These are phyloP conservation scores for Cyphomyrus discorhynchus DNA, from an alignment of 2,113 vertebrate species.

Conservation along the genomic window DNA sequence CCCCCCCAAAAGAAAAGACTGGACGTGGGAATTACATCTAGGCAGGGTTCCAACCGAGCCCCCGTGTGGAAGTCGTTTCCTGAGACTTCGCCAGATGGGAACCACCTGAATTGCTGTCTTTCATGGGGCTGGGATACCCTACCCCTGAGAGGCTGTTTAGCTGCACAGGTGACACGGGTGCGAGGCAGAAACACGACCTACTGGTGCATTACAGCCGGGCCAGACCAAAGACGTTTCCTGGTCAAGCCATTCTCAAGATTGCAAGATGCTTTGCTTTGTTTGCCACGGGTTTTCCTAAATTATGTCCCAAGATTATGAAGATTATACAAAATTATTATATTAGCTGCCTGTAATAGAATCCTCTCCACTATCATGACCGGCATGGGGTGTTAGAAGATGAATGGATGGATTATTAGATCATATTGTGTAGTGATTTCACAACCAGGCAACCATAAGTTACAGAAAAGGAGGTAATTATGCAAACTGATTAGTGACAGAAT, in stretches of 20 bases:
- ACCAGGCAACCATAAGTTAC: background rate
- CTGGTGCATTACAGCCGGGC: background rate
- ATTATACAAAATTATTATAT: background rate
- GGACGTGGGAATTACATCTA: conserved; percentile 24
- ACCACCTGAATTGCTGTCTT: conserved; percentile 42
- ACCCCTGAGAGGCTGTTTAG: background rate
- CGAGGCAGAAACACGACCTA: background rate
- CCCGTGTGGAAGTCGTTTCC: conserved; percentile 37
- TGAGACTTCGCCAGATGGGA: conserved; percentile 42
- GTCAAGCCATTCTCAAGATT: background rate
- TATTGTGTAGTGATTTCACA: background rate
- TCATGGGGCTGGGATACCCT: conserved; percentile 20
- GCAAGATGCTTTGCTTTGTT: background rate
- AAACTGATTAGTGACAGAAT: background rate
- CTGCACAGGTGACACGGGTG: background rate
- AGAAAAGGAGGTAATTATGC: background rate
- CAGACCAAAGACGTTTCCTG: background rate
- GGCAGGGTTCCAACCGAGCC: conserved; percentile 26
- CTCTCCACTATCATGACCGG: background rate
- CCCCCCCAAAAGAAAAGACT: background rate
- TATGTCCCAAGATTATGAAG: background rate
- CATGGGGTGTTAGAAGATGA: background rate
- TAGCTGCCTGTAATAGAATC: background rate
- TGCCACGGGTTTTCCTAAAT: background rate
- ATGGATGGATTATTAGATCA: background rate